Percentiles rank a stretch among this genome's conserved stretches.
These are phyloP conservation scores for Bradypodion pumilum DNA, from an alignment of 2,797 vertebrate genomes.

Conservation along the genomic window DNA sequence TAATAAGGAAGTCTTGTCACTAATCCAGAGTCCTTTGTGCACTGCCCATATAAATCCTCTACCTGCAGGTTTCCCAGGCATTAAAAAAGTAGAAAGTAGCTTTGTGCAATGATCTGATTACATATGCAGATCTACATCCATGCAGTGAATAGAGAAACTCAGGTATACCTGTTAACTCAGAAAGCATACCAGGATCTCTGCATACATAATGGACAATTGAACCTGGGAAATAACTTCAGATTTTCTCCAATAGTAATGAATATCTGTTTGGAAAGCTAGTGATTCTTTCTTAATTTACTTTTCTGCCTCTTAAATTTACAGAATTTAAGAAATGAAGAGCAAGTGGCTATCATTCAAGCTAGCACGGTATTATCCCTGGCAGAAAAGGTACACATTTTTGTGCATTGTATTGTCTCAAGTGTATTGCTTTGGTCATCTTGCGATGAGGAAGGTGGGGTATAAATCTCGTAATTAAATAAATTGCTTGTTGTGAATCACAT, in stretches of 20 bases:
- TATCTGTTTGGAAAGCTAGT: not conserved
- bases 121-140: not conserved
- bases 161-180: not conserved
- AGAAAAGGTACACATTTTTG: slow-evolving; percentile 86
- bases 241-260: not conserved
- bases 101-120: not conserved
- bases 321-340: slow-evolving; percentile 98
- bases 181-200: not conserved
- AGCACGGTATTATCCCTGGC: slow-evolving; percentile 96
- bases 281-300: not conserved
- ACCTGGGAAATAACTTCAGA: not conserved
- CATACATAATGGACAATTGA: not conserved
- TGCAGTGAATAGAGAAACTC: not conserved
- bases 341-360: slow-evolving; percentile 98
- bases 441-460: too few species aligned
- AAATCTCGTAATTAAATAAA: too few species aligned
- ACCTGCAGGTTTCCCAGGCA: not conserved
- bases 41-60: not conserved
- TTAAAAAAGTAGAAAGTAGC: not conserved
- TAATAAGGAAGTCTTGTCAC: not conserved
- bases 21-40: not conserved
- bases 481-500: not conserved
- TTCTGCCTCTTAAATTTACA: slow-evolving; percentile 61
- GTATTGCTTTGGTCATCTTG: too few species aligned
- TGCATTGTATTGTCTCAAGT: not conserved